phyloP scores from a whole-genome alignment of 2,797 vertebrate species.

The Phataginus tetradactyla region DNA sequence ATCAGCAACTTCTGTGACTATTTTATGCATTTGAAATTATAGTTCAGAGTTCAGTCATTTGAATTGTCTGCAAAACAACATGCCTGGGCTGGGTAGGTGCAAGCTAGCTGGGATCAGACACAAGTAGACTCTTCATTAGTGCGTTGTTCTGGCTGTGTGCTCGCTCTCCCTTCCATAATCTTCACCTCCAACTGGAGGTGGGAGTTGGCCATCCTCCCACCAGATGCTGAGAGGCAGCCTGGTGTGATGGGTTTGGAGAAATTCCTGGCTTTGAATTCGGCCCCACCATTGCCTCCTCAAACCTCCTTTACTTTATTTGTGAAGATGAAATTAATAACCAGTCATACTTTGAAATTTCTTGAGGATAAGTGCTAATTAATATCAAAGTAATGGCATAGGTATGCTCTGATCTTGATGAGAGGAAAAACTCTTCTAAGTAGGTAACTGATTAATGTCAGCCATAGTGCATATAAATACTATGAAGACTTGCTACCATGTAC shows the following conservation, averaged over 20 bases:
- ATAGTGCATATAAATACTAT: neutral
- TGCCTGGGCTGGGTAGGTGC: neutral
- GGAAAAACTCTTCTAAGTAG: slow-evolving; percentile 7
- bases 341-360: slow-evolving; percentile 61
- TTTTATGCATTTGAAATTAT: neutral
- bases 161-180: neutral
- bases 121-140: neutral
- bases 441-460: slow-evolving; percentile 46
- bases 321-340: slow-evolving; percentile 61
- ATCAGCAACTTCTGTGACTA: neutral
- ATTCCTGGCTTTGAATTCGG: neutral
- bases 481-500: neutral
- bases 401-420: slow-evolving; percentile 55
- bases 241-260: neutral
- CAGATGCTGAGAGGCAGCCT: neutral
- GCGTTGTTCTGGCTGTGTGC: neutral
- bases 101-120: neutral
- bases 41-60: neutral
- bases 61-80: neutral
- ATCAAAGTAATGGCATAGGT: slow-evolving; percentile 68
- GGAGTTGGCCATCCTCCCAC: too few relatives aligned
- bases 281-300: neutral
- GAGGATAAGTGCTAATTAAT: slow-evolving; percentile 69
- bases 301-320: slow-evolving; percentile 57
- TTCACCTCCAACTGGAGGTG: neutral